phyloP scores from a whole-genome alignment of 2,113 vertebrate genomes.

The Ariopsis seemanni region DNA sequence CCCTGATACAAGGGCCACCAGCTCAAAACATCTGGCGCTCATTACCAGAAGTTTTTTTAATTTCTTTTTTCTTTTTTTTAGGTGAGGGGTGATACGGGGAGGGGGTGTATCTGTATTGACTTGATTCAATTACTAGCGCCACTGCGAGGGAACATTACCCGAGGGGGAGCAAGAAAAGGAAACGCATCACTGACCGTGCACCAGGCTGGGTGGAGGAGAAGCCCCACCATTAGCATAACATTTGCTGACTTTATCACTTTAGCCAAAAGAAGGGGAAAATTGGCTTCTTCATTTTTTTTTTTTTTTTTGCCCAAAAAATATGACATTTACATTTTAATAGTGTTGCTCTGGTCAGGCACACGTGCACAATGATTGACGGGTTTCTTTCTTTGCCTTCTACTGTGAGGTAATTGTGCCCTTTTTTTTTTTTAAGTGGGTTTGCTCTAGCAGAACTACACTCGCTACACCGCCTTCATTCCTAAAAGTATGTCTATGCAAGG shows the following conservation, averaged over 20 bases:
- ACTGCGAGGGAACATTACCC: conserved; percentile 75
- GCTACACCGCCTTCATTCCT: background rate
- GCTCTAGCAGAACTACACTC: background rate
- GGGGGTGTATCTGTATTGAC: conserved; percentile 74
- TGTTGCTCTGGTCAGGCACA: conserved; percentile 72
- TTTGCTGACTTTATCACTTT: conserved; percentile 80
- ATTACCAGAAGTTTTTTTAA: conserved; percentile 78
- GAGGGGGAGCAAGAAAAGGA: conserved; percentile 58
- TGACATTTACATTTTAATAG: conserved; percentile 93
- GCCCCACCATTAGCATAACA: conserved; percentile 67
- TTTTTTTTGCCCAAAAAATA: conserved; percentile 63
- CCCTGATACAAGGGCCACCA: conserved; percentile 64
- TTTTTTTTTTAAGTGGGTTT: background rate
- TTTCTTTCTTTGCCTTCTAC: conserved; percentile 66
- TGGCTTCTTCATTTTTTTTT: conserved; percentile 11
- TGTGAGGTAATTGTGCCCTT: conserved; percentile 48
- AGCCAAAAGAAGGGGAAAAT: conserved; percentile 54
- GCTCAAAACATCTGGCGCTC: conserved; percentile 78
- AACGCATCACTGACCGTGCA: conserved; percentile 62
- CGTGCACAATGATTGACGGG: conserved; percentile 77
- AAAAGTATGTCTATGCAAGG: background rate
- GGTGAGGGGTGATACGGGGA: conserved; percentile 46
- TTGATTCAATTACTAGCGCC: conserved; percentile 88
- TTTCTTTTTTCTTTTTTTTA: conserved; percentile 25
- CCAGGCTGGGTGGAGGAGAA: conserved; percentile 39